phyloP scores from a whole-genome alignment of 2,888 invertebrate species.

The Drosophila helvetica region DNA sequence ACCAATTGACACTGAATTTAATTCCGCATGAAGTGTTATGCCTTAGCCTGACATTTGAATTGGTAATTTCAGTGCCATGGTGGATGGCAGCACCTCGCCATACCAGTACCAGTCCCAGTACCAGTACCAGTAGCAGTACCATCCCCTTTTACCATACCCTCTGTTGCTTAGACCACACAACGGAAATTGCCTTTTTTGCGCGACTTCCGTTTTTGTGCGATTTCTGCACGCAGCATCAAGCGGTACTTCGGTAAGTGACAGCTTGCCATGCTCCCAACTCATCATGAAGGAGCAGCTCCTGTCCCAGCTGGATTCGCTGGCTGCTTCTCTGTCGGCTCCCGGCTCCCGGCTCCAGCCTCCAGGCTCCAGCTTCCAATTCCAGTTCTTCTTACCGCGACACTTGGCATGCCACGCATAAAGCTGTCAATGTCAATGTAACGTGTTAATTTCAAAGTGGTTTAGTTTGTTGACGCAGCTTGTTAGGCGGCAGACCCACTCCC shows the following conservation, averaged over 20 bases:
- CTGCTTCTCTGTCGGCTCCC: conserved; percentile 9
- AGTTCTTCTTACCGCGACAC: conserved; percentile 52
- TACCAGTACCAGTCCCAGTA: too few species aligned
- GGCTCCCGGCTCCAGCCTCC: too few species aligned
- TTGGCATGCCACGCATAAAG: conserved; percentile 79
- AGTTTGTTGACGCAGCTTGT: conserved; percentile 78
- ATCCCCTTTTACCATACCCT: conserved; percentile 1
- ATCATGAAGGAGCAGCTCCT: conserved; percentile 19
- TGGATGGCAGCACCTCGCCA: conserved; percentile 12
- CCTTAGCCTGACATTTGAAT: conserved; percentile 73
- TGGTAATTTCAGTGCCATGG: conserved; percentile 69
- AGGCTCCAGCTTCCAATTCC: background rate
- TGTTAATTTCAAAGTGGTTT: conserved; percentile 80
- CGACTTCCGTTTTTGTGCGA: conserved; percentile 57
- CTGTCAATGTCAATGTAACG: conserved; percentile 81
- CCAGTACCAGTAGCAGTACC: too few species aligned
- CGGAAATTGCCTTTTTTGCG: conserved; percentile 78
- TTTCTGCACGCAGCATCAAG: conserved; percentile 16
- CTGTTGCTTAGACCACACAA: conserved; percentile 40
- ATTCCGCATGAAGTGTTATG: conserved; percentile 64
- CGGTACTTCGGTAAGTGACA: conserved; percentile 64
- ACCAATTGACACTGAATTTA: conserved; percentile 79
- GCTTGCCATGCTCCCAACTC: conserved; percentile 45
- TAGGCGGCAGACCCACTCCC: conserved; percentile 31
- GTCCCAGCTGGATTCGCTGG: background rate